Conservation (phyloP, 2,888 invertebrate species). For the Teleiodes luculella region DNA sequence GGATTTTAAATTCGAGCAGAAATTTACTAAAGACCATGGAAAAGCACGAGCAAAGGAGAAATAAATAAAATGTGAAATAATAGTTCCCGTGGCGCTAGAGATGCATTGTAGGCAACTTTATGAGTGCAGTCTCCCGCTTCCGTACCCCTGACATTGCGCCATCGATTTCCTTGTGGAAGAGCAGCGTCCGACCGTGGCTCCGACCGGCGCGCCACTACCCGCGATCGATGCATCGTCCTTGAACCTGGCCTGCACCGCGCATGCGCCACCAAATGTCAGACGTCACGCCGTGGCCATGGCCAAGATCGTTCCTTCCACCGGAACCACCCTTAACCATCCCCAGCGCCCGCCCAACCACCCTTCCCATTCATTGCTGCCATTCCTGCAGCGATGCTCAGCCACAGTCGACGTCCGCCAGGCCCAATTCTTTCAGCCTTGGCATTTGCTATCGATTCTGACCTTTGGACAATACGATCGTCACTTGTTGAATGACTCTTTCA, state of each 20-base stretch:
- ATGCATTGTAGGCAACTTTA: too few species aligned
- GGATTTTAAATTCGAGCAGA: too few species aligned
- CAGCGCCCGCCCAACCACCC: slow-evolving; percentile 18
- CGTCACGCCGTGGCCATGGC: slow-evolving; percentile 71
- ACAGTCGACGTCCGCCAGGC: slow-evolving; percentile 32
- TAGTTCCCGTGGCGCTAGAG: too few species aligned
- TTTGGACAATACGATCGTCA: slow-evolving; percentile 55
- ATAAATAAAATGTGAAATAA: too few species aligned
- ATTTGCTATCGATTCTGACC: slow-evolving; percentile 63
- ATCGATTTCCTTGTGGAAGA: slow-evolving; percentile 49
- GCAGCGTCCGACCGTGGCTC: slow-evolving; percentile 59
- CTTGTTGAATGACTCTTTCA: slow-evolving; percentile 20
- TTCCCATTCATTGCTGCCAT: slow-evolving; percentile 51
- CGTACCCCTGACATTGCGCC: slow-evolving; percentile 53
- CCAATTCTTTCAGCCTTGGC: slow-evolving; percentile 56
- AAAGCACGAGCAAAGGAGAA: too few species aligned
- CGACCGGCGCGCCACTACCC: slow-evolving; percentile 44
- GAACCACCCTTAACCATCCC: slow-evolving; percentile 32
- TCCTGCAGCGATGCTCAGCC: slow-evolving; percentile 39
- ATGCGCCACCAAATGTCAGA: slow-evolving; percentile 57
- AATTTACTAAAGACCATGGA: too few species aligned
- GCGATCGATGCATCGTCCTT: slow-evolving; percentile 69
- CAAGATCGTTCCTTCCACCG: slow-evolving; percentile 44
- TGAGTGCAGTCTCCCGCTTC: slow-evolving; percentile 8
- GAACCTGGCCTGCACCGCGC: slow-evolving; percentile 58